phyloP scores from a whole-genome alignment of 1,140 invertebrate genomes.

The Rhagoletis zephyria region DNA sequence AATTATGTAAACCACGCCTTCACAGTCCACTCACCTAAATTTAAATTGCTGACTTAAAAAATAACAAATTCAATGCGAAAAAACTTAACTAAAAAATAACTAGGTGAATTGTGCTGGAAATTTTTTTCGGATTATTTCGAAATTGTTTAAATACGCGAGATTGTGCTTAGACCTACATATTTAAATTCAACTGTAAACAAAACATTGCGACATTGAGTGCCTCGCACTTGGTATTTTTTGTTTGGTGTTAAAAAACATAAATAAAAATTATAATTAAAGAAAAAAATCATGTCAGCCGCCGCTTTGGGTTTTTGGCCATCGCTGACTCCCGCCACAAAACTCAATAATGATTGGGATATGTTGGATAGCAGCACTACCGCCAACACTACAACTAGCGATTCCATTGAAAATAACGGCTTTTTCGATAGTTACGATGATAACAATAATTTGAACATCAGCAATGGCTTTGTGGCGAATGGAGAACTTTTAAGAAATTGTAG shows the following conservation, averaged over 20 bases:
- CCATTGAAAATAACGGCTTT: not conserved
- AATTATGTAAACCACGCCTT: not conserved
- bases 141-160: not conserved
- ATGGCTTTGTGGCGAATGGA: not conserved
- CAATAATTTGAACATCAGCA: not conserved
- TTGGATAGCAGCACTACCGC: not conserved
- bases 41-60: slow-evolving; percentile 26
- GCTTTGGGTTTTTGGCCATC: slow-evolving; percentile 55
- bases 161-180: not conserved
- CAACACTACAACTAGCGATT: not conserved
- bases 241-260: not conserved
- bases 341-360: slow-evolving; percentile 55
- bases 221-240: not conserved
- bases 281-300: slow-evolving; percentile 54
- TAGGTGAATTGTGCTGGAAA: not conserved
- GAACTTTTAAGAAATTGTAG: slow-evolving; percentile 56
- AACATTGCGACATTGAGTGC: not conserved
- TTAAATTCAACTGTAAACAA: not conserved
- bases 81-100: not conserved
- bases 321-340: not conserved
- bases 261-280: too few species aligned
- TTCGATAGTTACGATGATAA: not conserved
- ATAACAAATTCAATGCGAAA: not conserved
- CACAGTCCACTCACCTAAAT: not conserved
- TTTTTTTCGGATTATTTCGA: not conserved